Evolutionary conservation across 1,140 invertebrate genomes (phyloP).

Genomic region (Calliphora vicina): DNA sequence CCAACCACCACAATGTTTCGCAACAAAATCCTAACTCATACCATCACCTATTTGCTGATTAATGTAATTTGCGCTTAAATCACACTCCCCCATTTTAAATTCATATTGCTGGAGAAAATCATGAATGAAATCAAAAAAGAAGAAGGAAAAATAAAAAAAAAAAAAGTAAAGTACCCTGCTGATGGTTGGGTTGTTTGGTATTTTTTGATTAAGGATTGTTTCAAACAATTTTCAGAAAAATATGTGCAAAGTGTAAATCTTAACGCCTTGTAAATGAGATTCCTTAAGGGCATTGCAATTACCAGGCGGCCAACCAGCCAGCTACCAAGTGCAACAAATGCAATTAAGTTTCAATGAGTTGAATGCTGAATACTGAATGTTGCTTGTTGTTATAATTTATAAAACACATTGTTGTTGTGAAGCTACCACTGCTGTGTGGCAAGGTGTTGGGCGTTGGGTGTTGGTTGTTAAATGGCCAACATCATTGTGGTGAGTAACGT

Average conservation of each 20-base stretch:
- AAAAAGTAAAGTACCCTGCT: too few species aligned
- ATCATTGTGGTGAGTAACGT: background rate
- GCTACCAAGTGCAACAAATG: constrained; percentile 29
- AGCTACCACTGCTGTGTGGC: background rate
- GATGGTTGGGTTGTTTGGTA: too few species aligned
- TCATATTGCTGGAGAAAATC: too few species aligned
- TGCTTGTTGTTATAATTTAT: background rate
- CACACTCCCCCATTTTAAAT: too few species aligned
- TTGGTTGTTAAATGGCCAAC: background rate
- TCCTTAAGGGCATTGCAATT: constrained; percentile 20
- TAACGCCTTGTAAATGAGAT: constrained; percentile 3
- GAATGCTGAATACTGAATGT: too few species aligned
- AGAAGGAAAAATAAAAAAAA: too few species aligned
- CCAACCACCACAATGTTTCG: too few species aligned
- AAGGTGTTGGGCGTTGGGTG: background rate
- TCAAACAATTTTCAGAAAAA: background rate
- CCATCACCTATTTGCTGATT: too few species aligned
- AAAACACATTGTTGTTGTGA: background rate
- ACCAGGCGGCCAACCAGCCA: background rate
- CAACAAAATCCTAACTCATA: too few species aligned
- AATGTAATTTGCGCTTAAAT: too few species aligned
- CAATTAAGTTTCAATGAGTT: constrained; percentile 27
- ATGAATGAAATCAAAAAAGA: too few species aligned
- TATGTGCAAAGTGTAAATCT: constrained; percentile 20
- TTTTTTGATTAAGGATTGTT: too few species aligned